These are phyloP conservation scores for Zaprionus kolodkinae DNA, from an alignment of 1,140 invertebrate genomes.

Conservation along the genomic window DNA sequence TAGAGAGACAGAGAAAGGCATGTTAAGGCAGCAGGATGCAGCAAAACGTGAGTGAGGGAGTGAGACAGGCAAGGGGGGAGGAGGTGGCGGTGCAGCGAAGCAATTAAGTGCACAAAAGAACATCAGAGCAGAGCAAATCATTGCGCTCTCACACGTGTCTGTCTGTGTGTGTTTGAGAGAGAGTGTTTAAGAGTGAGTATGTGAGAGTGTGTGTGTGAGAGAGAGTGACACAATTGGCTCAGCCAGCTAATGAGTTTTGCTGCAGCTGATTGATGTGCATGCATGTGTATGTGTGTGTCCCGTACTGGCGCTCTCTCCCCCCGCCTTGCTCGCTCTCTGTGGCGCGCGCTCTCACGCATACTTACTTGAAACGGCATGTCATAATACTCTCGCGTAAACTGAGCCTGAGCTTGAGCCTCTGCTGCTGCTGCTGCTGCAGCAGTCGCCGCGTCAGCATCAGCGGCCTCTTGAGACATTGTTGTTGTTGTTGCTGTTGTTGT, in stretches of 20 bases:
- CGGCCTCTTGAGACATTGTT: constrained; percentile 51
- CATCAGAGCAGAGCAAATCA: constrained; percentile 24
- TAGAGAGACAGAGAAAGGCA: not conserved
- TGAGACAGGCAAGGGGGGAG: no score
- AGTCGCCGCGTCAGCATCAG: not conserved
- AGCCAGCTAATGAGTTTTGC: constrained; percentile 69
- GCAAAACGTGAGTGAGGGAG: not conserved
- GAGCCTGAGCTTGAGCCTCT: constrained; percentile 35
- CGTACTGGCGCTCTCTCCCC: constrained; percentile 6
- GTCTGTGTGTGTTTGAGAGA: constrained; percentile 10
- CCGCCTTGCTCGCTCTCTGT: not conserved
- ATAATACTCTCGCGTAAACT: constrained; percentile 56
- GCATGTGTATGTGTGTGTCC: not conserved
- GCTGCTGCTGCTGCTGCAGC: not conserved
- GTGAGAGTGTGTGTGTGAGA: constrained; percentile 12
- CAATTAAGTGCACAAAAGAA: constrained; percentile 48
- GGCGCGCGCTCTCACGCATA: constrained; percentile 20
- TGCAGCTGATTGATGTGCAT: constrained; percentile 68
- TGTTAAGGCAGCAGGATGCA: constrained; percentile 22
- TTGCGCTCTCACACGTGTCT: constrained; percentile 3
- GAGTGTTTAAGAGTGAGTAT: constrained; percentile 26
- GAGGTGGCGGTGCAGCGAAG: constrained; percentile 28
- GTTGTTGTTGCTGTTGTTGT: constrained; percentile 15
- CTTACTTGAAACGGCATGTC: constrained; percentile 68
- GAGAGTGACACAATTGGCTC: constrained; percentile 67